These are phyloP conservation scores for Resseliella maxima DNA, from an alignment of 2,888 invertebrate genomes.

Conservation along the genomic window DNA sequence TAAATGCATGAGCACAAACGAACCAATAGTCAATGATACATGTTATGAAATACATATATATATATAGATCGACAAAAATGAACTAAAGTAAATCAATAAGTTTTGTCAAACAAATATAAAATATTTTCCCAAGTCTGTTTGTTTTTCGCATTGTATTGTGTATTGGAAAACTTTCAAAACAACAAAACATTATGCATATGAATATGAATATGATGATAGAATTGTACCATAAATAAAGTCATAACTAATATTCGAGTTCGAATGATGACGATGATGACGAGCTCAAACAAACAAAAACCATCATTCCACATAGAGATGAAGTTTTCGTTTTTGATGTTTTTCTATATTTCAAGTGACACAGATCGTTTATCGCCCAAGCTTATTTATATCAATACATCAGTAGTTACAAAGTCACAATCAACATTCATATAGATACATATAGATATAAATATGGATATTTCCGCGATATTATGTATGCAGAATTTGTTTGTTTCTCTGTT, in stretches of 20 bases:
- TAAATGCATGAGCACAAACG: constrained; percentile 37
- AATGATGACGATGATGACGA: constrained; percentile 11
- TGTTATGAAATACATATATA: not conserved
- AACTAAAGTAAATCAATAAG: constrained; percentile 23
- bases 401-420: not conserved
- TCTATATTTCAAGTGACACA: not conserved
- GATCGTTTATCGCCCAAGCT: not conserved
- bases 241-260: not conserved
- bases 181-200: not conserved
- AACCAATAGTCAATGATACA: not conserved
- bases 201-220: too few relatives aligned
- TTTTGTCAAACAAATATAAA: not conserved
- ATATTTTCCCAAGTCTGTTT: not conserved
- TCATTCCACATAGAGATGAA: not conserved
- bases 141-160: not conserved
- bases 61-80: not conserved
- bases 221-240: constrained; percentile 14
- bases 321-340: constrained; percentile 17
- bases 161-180: not conserved
- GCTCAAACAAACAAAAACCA: not conserved
- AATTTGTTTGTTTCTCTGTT: not conserved
- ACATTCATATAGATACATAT: not conserved
- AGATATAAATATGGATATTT: not conserved
- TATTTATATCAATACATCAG: not conserved
- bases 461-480: not conserved